Conservation (phyloP, 1,140 invertebrate species). For the Myzus persicae region DNA sequence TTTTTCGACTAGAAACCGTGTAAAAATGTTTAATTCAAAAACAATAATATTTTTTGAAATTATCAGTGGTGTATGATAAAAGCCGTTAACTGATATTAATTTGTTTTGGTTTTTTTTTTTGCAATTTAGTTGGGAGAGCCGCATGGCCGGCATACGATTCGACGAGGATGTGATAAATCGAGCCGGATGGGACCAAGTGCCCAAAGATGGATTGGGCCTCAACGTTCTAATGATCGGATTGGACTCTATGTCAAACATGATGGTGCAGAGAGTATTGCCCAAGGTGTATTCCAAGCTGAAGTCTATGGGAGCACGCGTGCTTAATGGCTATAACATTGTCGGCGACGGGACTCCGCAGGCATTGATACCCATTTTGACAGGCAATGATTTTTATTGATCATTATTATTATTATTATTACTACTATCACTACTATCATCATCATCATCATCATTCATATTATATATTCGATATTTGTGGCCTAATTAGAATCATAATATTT, state of each 20-base stretch:
- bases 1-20: too few species aligned
- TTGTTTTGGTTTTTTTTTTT: not conserved
- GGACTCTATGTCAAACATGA: constrained; percentile 88
- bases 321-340: constrained; percentile 89
- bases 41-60: too few species aligned
- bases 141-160: constrained; percentile 69
- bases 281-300: constrained; percentile 81
- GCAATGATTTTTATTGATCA: constrained; percentile 62
- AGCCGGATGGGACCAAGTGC: constrained; percentile 68
- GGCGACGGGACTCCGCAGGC: constrained; percentile 95
- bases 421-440: too few species aligned
- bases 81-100: not conserved
- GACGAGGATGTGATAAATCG: constrained; percentile 66
- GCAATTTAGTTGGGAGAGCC: constrained; percentile 68
- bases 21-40: too few species aligned
- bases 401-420: not conserved
- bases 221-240: constrained; percentile 91
- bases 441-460: too few species aligned
- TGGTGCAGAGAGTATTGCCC: constrained; percentile 86
- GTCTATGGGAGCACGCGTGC: constrained; percentile 72
- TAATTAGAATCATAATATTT: not conserved
- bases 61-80: too few species aligned
- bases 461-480: not conserved
- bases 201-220: constrained; percentile 68
- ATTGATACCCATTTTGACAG: constrained; percentile 88